Conservation (phyloP, 2,888 invertebrate genomes). For the Hirudinaria manillensis region DNA sequence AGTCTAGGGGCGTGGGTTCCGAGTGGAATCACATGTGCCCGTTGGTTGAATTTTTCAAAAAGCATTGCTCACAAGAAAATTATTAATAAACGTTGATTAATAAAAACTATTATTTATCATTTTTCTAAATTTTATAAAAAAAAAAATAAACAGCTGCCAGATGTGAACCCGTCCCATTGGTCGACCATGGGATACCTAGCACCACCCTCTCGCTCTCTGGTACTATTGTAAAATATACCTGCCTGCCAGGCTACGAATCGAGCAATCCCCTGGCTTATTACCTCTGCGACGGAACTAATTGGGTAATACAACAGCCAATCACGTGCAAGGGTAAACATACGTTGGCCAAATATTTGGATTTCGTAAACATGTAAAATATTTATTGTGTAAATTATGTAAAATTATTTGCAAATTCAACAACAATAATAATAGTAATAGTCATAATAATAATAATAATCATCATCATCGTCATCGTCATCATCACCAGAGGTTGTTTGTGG, state of each 20-base stretch:
- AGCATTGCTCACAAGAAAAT: no score
- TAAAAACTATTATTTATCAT: no score
- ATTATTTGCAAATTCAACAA: no score
- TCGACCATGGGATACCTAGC: background rate
- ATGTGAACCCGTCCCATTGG: conserved; percentile 28
- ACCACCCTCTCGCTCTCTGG: background rate
- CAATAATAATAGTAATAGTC: background rate
- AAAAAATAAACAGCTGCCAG: conserved; percentile 2
- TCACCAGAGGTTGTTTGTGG: conserved; percentile 9
- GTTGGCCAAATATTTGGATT: background rate
- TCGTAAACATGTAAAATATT: background rate
- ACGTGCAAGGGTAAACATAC: conserved; percentile 16
- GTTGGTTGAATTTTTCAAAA: no score
- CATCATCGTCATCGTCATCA: background rate
- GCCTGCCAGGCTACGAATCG: conserved; percentile 15
- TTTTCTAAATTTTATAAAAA: no score
- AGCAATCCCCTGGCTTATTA: conserved; percentile 2
- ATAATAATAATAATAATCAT: background rate
- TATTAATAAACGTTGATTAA: no score
- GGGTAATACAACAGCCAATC: conserved; percentile 2
- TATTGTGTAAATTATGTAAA: no score
- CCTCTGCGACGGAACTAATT: conserved; percentile 25
- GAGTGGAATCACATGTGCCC: background rate
- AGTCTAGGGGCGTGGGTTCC: background rate
- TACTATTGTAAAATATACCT: conserved; percentile 15